phyloP scores from a whole-genome alignment of 2,797 vertebrate genomes.

The Chrysolophus pictus region DNA sequence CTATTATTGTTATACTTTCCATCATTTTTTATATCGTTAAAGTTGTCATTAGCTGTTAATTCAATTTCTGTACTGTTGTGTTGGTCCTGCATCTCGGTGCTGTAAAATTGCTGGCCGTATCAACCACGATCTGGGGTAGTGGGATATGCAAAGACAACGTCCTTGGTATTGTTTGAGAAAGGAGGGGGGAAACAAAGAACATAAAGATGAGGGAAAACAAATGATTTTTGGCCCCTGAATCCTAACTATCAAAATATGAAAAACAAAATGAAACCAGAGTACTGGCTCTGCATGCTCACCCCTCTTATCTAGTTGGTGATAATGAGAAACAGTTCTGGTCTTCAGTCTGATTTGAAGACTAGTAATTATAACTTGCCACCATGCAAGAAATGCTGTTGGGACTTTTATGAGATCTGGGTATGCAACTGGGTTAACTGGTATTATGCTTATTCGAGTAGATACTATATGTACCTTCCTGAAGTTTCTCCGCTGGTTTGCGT shows the following conservation, averaged over 20 bases:
- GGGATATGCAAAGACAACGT: background rate
- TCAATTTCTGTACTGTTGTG: background rate
- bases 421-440: background rate
- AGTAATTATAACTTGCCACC: background rate
- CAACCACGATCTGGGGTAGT: background rate
- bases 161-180: background rate
- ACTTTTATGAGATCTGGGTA: background rate
- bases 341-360: background rate
- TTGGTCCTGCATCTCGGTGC: background rate
- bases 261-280: background rate
- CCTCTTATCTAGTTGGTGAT: background rate
- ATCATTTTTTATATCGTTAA: no score
- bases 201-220: no score
- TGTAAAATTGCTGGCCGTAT: background rate
- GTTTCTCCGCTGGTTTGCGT: background rate
- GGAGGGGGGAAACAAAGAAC: background rate
- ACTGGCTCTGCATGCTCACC: background rate
- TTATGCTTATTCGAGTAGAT: background rate
- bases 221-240: background rate
- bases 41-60: background rate
- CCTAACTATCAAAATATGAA: background rate
- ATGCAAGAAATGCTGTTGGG: background rate
- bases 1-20: no score
- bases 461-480: background rate
- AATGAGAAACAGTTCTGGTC: background rate